These are phyloP conservation scores for Bombus waltoni DNA, from an alignment of 1,140 invertebrate species.

Conservation along the genomic window DNA sequence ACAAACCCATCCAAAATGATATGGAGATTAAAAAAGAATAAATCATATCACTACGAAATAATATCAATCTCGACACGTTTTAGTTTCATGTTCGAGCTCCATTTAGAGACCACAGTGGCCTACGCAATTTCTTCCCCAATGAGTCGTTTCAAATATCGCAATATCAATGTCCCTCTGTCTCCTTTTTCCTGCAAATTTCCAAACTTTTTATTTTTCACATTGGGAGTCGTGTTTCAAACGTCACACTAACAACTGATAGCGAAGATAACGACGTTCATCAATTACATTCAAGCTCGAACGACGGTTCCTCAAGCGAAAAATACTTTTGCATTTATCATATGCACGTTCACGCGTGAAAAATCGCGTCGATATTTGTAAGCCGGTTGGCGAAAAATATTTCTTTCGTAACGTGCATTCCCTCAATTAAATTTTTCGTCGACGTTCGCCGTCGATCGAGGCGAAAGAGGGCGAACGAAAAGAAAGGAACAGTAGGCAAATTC, in stretches of 20 bases:
- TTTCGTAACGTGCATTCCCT: no score
- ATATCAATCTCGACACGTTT: no score
- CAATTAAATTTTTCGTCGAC: conserved; percentile 5
- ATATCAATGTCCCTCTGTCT: no score
- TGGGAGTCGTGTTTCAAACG: no score
- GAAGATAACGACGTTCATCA: conserved; percentile 19
- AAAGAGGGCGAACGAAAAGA: not conserved
- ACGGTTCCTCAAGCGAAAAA: not conserved
- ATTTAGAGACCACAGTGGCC: no score
- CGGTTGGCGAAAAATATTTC: not conserved
- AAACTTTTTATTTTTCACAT: not conserved
- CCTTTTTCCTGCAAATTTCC: not conserved
- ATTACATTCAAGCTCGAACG: not conserved
- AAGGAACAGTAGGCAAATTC: not conserved
- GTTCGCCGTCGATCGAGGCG: not conserved
- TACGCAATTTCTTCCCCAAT: no score
- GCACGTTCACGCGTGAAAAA: conserved; percentile 1
- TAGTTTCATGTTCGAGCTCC: no score
- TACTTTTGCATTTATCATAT: conserved; percentile 7
- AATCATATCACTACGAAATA: no score
- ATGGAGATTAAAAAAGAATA: no score
- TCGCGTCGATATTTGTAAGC: not conserved
- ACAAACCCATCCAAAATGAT: no score
- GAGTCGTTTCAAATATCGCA: no score
- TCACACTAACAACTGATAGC: not conserved